Evolutionary conservation across 2,113 vertebrate species (phyloP), one percentile per base, ranked within the genome.

Genomic region (Trematocara stigmaticum): DNA sequence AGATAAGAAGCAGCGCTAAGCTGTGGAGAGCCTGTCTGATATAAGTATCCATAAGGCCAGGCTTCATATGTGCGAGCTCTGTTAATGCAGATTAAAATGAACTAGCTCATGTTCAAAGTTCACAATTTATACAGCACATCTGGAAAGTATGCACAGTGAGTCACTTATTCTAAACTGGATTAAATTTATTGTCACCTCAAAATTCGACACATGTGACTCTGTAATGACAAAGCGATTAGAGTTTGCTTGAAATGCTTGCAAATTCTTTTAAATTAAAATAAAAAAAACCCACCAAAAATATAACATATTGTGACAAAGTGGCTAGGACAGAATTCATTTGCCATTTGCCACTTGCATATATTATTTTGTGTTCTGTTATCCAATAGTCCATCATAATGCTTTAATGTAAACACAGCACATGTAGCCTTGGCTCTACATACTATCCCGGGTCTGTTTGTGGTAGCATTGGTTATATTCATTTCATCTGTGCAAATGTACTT

Each of bases 201-300:
- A 31, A 59, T 38, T 20, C 18, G 20, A 66, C 4, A 20, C 59
- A 66, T 6, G 12, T 38, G 31, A 64, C 59, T 38, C 34, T n/a
- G 16, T 0, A 35, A 64, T 64, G 34, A 64, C 34, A 64, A 20
- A 12, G 18, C 0, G 0, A 38, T n/a, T n/a, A 38, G 10, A 64
- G 59, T 64, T 64, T 64, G 4, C 59, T 38, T 64, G 34, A 38
- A 38, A 38, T 64, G 0, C 16, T 6, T 64, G 29, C 29, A 34
- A 57, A 2, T 2, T 15, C 12, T 57, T 57, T 9, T 1, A 2
- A 55, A 35, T 18, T 31, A 31, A 16, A 57, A 57, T 26, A 26
- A 26, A 18, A 6, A 8, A 5, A 31, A 9, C 2, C 1, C 18
- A 29, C 26, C 55, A 18, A 35, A n/a, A 35, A 35, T 61, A n/a